Percentiles rank a stretch among this genome's conserved stretches.
Evolutionary conservation across 1,140 invertebrate species (phyloP).

Genomic region (Drosophila asahinai): DNA sequence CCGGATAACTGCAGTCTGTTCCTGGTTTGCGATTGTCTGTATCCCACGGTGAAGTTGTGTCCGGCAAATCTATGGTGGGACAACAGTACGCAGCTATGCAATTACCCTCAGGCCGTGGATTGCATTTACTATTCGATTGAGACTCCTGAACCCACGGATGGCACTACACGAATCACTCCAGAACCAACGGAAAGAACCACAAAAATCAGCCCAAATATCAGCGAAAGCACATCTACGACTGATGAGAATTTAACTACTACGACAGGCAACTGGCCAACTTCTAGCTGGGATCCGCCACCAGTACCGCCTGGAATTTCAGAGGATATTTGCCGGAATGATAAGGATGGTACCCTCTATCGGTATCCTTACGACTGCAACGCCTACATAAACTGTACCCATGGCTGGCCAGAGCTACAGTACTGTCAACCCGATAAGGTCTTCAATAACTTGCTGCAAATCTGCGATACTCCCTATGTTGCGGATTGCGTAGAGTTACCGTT

Average conservation of each 20-base stretch:
- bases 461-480: conserved; percentile 70
- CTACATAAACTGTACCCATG: conserved; percentile 68
- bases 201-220: neutral
- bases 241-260: neutral
- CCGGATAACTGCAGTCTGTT: conserved; percentile 69
- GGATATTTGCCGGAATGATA: conserved; percentile 24
- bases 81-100: conserved; percentile 54
- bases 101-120: conserved; percentile 55
- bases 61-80: conserved; percentile 54
- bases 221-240: conserved; percentile 3
- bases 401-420: conserved; percentile 67
- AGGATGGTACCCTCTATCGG: conserved; percentile 43
- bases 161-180: conserved; percentile 25
- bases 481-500: conserved; percentile 59
- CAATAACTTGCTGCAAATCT: conserved; percentile 51
- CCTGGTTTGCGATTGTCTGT: conserved; percentile 69
- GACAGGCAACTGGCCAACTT: conserved; percentile 13
- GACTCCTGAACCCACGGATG: conserved; percentile 26
- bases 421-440: conserved; percentile 63
- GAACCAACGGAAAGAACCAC: conserved; percentile 5
- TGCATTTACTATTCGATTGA: conserved; percentile 55
- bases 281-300: conserved; percentile 59
- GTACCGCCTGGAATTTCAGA: conserved; percentile 51
- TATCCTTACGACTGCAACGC: conserved; percentile 77
- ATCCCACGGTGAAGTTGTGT: conserved; percentile 67